Evolutionary conservation across 2,113 vertebrate species (phyloP).

Genomic region (Crotalus helleri): DNA sequence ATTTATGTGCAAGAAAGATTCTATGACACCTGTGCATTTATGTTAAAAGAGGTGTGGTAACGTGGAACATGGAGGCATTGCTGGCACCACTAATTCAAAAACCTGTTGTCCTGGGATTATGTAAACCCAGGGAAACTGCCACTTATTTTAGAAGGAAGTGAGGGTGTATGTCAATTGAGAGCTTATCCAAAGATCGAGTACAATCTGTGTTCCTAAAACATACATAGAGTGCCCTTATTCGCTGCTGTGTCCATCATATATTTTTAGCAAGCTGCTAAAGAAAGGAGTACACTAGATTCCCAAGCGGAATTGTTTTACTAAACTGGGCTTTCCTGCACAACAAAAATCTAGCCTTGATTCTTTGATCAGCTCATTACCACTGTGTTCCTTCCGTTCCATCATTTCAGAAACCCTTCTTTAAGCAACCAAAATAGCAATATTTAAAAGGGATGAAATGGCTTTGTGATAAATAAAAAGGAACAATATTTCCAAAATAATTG

Average conservation of each 20-base stretch:
- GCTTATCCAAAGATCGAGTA: background rate
- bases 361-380: background rate
- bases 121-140: background rate
- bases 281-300: background rate
- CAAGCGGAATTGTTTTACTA: background rate
- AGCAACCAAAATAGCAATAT: slow-evolving; percentile 28
- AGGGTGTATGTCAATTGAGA: background rate
- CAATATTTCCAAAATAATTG: slow-evolving; percentile 54
- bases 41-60: background rate
- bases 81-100: background rate
- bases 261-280: background rate
- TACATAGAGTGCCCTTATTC: background rate
- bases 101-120: background rate
- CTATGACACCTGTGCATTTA: background rate
- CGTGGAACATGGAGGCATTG: background rate
- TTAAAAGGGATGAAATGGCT: slow-evolving; percentile 42
- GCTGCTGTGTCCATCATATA: background rate
- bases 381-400: background rate
- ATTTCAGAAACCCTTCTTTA: background rate
- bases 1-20: background rate
- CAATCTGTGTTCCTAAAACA: background rate
- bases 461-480: slow-evolving; percentile 44
- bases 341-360: background rate
- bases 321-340: background rate
- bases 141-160: background rate